A percentile compares a stretch with the other conserved stretches of the same genome.
Evolutionary conservation across 2,888 invertebrate species (phyloP).

Genomic region (Mechanitis mazaeus): DNA sequence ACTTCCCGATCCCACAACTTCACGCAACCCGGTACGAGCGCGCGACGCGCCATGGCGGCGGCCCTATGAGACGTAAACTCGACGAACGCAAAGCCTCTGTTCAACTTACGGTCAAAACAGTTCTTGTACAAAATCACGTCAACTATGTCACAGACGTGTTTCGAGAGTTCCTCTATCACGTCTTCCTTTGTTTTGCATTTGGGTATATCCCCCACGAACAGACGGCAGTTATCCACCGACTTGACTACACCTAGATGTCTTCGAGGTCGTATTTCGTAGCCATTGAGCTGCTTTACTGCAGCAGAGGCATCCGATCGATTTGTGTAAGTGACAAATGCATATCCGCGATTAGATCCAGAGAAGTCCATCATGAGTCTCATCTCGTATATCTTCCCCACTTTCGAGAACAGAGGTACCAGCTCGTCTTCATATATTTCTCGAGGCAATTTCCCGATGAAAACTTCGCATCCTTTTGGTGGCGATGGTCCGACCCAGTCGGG

Average conservation of each 20-base stretch:
- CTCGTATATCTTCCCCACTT: slow-evolving; percentile 82
- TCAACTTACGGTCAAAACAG: slow-evolving; percentile 73
- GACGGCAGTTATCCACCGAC: slow-evolving; percentile 88
- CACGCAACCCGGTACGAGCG: slow-evolving; percentile 78
- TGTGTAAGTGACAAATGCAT: slow-evolving; percentile 84
- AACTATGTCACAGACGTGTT: slow-evolving; percentile 81
- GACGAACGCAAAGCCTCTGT: slow-evolving; percentile 89
- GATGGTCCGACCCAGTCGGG: slow-evolving; percentile 64
- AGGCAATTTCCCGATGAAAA: slow-evolving; percentile 88
- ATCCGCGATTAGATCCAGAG: slow-evolving; percentile 86
- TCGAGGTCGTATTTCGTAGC: slow-evolving; percentile 80
- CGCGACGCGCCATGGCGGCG: slow-evolving; percentile 83
- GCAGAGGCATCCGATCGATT: slow-evolving; percentile 76
- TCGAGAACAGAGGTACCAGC: slow-evolving; percentile 82
- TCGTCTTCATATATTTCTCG: slow-evolving; percentile 87
- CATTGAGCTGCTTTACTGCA: slow-evolving; percentile 81
- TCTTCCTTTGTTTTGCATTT: slow-evolving; percentile 80
- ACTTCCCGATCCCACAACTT: slow-evolving; percentile 82
- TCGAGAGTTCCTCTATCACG: slow-evolving; percentile 76
- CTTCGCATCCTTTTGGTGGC: slow-evolving; percentile 83
- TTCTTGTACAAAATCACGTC: slow-evolving; percentile 82
- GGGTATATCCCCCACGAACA: slow-evolving; percentile 86
- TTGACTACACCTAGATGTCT: slow-evolving; percentile 84
- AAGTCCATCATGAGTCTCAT: slow-evolving; percentile 90
- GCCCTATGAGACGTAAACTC: slow-evolving; percentile 88